Evolutionary conservation across 53 echinoderm and acorn worm species (phyloP).

Genomic region (Holothuria scabra): DNA sequence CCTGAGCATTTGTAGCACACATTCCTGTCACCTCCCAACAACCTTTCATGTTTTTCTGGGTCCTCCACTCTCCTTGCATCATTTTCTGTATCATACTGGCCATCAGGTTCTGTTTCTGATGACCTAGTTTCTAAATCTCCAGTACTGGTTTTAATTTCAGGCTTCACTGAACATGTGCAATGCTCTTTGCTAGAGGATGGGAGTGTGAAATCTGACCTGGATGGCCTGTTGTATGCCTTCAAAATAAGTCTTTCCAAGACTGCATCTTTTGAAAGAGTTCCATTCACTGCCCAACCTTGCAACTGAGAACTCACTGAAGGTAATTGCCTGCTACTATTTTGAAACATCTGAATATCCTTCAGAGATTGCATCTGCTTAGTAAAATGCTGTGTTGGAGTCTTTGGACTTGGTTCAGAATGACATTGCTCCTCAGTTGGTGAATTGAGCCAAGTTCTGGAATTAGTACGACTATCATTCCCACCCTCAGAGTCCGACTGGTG

Average conservation of each 20-base stretch:
- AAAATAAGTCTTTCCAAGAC: conserved; percentile 39
- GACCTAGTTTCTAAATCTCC: conserved; percentile 29
- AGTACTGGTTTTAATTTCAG: conserved; percentile 32
- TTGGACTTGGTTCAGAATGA: too few relatives aligned
- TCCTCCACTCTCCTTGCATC: background rate
- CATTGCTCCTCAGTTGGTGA: too few relatives aligned
- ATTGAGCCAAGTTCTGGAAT: too few relatives aligned
- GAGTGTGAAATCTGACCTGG: conserved; percentile 18
- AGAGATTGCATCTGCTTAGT: too few relatives aligned
- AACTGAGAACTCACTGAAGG: too few relatives aligned
- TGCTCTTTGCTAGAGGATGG: background rate
- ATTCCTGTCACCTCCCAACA: too few relatives aligned
- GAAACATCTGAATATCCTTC: too few relatives aligned
- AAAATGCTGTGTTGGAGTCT: too few relatives aligned
- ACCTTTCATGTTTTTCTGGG: background rate
- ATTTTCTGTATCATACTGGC: background rate
- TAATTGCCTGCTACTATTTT: too few relatives aligned
- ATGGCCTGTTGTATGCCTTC: conserved; percentile 39
- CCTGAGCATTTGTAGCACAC: too few relatives aligned
- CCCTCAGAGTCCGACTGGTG: background rate
- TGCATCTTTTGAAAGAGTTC: conserved; percentile 34
- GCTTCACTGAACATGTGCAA: conserved; percentile 34
- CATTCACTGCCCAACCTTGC: conserved; percentile 6
- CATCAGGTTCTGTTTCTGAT: conserved; percentile 3
- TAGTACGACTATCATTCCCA: background rate